A percentile compares a stretch with the other conserved stretches of the same genome.
These are phyloP conservation scores for Meandrina meandrites DNA, from an alignment of 92 coral and sea anemone species.

Conservation along the genomic window DNA sequence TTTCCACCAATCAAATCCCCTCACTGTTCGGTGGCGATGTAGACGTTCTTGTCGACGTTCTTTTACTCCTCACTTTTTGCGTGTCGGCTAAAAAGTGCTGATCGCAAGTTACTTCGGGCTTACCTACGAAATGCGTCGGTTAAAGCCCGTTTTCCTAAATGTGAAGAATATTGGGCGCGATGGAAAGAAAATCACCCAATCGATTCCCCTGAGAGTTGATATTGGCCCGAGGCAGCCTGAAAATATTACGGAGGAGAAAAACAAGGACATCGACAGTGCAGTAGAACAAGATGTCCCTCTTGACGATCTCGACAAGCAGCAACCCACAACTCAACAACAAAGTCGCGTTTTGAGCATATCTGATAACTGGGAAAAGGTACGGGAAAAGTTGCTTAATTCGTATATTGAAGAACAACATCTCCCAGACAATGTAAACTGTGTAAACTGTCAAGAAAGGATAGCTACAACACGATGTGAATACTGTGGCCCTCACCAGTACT, in stretches of 20 bases:
- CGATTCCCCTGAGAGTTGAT: conserved; percentile 44
- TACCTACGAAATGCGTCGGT: conserved; percentile 37
- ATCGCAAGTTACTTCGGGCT: too few species aligned
- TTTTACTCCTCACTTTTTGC: not conserved
- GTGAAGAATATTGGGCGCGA: conserved; percentile 52
- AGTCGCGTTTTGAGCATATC: conserved; percentile 47
- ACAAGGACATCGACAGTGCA: conserved; percentile 17
- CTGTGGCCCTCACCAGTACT: conserved; percentile 69
- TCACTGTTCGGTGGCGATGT: not conserved
- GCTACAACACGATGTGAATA: conserved; percentile 53
- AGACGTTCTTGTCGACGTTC: not conserved
- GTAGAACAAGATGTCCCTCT: conserved; percentile 47
- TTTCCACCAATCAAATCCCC: conserved; percentile 53
- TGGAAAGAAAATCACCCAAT: conserved; percentile 46
- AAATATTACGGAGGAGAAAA: conserved; percentile 32
- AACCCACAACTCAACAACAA: conserved; percentile 20
- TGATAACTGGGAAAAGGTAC: conserved; percentile 62
- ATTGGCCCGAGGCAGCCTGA: conserved; percentile 27
- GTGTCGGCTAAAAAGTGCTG: not conserved
- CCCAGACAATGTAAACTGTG: conserved; percentile 21
- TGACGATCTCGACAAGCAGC: not conserved
- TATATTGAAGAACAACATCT: conserved; percentile 38
- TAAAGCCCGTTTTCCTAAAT: conserved; percentile 44
- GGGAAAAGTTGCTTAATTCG: conserved; percentile 25
- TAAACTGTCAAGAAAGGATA: conserved; percentile 33